phyloP scores from a whole-genome alignment of 2,888 invertebrate genomes.

The Theretra japonica region DNA sequence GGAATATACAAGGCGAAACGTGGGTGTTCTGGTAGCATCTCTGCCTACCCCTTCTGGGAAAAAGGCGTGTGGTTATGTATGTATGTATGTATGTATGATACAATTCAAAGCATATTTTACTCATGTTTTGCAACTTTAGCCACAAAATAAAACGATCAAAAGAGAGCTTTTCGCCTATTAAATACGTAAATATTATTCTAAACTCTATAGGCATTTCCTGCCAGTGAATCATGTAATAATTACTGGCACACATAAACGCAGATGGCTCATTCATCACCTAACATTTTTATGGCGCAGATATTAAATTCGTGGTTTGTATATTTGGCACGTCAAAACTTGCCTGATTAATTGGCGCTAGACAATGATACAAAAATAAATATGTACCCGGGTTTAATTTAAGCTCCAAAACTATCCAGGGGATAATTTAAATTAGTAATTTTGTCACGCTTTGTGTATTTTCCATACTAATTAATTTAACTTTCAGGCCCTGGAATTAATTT shows the following conservation, averaged over 20 bases:
- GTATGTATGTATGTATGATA: too few species aligned
- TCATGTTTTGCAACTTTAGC: background rate
- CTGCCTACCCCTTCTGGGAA: too few species aligned
- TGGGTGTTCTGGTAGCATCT: too few species aligned
- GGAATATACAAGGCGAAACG: too few species aligned
- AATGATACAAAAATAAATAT: conserved; percentile 1
- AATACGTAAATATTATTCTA: conserved; percentile 14
- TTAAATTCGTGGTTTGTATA: conserved; percentile 56
- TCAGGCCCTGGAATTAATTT: too few species aligned
- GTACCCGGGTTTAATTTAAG: background rate
- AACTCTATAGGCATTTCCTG: conserved; percentile 47
- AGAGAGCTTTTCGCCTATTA: background rate
- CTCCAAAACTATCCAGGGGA: background rate
- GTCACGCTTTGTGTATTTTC: background rate
- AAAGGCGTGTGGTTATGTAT: too few species aligned
- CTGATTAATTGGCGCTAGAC: conserved; percentile 58
- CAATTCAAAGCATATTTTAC: background rate
- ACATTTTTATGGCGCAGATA: conserved; percentile 57
- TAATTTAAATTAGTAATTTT: background rate
- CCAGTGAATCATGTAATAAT: conserved; percentile 57
- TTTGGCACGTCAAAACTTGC: conserved; percentile 52
- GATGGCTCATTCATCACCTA: conserved; percentile 61
- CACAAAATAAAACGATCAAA: background rate
- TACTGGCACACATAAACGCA: conserved; percentile 43
- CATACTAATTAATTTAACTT: too few species aligned